Conservation (phyloP, 2,113 vertebrate species). For the Lycaon pictus region DNA sequence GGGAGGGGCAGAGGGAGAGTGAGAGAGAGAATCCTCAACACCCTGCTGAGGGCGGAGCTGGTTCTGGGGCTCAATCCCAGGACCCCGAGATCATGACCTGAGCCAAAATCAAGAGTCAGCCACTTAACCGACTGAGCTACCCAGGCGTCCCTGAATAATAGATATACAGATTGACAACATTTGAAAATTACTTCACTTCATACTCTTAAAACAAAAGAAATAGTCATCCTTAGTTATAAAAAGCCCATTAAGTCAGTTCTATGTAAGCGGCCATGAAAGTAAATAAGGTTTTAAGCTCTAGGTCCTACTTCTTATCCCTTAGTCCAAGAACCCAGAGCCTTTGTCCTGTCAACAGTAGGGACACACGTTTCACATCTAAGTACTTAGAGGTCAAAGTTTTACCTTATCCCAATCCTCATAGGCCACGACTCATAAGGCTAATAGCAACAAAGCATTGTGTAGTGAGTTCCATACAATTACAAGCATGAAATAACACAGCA, state of each 20-base stretch:
- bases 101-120: background rate
- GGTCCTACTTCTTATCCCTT: background rate
- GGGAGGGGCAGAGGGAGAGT: background rate
- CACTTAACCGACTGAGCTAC: background rate
- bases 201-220: conserved; percentile 9
- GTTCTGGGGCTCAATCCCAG: background rate
- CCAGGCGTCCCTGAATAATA: background rate
- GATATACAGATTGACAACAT: background rate
- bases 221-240: background rate
- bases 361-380: background rate
- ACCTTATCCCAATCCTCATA: background rate
- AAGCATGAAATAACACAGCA: background rate
- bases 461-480: background rate
- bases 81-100: background rate
- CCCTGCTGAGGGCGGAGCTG: background rate
- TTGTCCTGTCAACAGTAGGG: background rate
- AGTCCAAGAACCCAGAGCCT: background rate
- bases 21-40: background rate
- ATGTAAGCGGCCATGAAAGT: background rate
- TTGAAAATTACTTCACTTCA: background rate
- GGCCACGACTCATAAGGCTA: background rate
- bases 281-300: background rate
- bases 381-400: background rate
- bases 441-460: background rate
- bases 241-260: background rate